These are phyloP conservation scores for Sebastes melanostomus DNA, from an alignment of 2,797 vertebrate species.

Conservation along the genomic window DNA sequence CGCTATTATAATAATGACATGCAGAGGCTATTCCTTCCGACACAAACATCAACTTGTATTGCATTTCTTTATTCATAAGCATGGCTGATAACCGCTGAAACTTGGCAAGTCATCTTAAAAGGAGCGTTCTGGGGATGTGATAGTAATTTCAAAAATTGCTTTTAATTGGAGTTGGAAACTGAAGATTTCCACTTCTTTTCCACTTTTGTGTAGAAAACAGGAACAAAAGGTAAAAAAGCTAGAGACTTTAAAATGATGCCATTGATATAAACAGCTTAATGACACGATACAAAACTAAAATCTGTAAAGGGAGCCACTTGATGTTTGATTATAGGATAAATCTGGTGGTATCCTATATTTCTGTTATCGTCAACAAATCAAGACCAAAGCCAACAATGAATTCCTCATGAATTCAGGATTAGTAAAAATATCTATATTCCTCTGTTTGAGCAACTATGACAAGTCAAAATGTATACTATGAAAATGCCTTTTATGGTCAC, in stretches of 20 bases:
- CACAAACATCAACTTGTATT: constrained; percentile 43
- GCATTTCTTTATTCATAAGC: constrained; percentile 57
- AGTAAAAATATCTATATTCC: not conserved
- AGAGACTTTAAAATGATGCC: not conserved
- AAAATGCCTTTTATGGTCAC: not conserved
- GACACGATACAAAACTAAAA: not conserved
- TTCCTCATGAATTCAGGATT: not conserved
- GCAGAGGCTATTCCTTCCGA: constrained; percentile 34
- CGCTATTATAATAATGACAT: constrained; percentile 50
- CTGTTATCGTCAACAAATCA: not conserved
- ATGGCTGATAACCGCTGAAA: constrained; percentile 37
- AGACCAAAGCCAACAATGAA: not conserved
- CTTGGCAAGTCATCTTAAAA: constrained; percentile 15
- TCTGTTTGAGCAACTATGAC: not conserved
- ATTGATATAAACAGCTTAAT: not conserved
- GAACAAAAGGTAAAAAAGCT: not conserved
- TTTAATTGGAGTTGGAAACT: constrained; percentile 28
- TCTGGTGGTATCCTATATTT: not conserved
- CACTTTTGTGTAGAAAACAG: not conserved
- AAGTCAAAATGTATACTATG: not conserved
- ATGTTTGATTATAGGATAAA: not conserved
- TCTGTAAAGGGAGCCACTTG: not conserved
- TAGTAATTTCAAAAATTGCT: constrained; percentile 38
- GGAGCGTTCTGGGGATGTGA: not conserved
- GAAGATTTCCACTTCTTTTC: not conserved